Conservation (phyloP, 2,797 vertebrate genomes). For the Labeo calbasu region DNA sequence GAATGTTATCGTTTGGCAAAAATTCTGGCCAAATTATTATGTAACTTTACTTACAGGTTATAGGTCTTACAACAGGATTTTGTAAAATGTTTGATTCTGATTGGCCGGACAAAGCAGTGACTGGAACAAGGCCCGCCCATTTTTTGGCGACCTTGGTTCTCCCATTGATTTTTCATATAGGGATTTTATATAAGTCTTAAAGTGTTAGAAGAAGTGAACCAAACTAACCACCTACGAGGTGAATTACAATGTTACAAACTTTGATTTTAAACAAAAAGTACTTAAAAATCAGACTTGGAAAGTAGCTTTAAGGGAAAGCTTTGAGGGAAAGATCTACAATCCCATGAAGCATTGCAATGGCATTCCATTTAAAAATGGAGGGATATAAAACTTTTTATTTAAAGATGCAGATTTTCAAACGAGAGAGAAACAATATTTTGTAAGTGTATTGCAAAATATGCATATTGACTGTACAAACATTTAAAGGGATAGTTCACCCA, state of each 20-base stretch:
- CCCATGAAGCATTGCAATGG: not conserved
- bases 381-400: not conserved
- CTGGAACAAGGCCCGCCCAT: not conserved
- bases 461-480: not conserved
- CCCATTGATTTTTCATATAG: not conserved
- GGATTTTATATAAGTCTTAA: not conserved
- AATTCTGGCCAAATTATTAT: not conserved
- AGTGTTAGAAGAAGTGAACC: not conserved
- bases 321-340: too few species aligned
- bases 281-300: not conserved
- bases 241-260: not conserved
- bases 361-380: not conserved
- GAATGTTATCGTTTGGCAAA: not conserved
- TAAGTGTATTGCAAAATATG: not conserved
- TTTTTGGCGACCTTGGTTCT: not conserved
- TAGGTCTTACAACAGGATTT: not conserved
- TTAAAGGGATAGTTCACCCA: not conserved
- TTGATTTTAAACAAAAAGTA: not conserved
- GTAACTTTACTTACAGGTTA: not conserved
- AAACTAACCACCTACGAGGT: not conserved
- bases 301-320: too few species aligned
- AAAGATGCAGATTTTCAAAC: not conserved
- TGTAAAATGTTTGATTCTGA: not conserved
- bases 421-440: not conserved
- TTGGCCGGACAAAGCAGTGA: not conserved